A percentile compares a stretch with the other conserved stretches of the same genome.
Evolutionary conservation across 2,113 vertebrate genomes (phyloP).

Genomic region (Monopterus albus): DNA sequence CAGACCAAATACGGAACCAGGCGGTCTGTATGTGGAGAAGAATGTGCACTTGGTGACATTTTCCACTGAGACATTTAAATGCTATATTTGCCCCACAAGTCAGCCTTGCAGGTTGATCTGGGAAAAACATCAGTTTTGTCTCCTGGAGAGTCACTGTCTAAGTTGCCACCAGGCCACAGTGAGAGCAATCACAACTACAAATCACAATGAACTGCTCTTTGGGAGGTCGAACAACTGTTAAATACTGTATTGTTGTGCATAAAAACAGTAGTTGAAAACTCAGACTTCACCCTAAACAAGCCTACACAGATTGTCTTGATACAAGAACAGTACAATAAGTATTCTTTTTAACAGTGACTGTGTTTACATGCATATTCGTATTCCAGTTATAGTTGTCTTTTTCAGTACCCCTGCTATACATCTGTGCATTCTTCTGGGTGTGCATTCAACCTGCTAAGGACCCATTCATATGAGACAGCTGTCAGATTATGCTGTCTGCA

Average conservation of each 20-base stretch:
- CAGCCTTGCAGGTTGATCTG: constrained; percentile 8
- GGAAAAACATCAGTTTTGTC: constrained; percentile 19
- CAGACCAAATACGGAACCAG: not conserved
- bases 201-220: not conserved
- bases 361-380: too few relatives aligned
- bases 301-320: not conserved
- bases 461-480: not conserved
- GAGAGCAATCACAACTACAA: not conserved
- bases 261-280: not conserved
- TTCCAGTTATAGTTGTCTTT: too few relatives aligned
- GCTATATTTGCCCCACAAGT: not conserved
- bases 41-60: constrained; percentile 9
- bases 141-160: not conserved
- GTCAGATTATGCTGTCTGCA: not conserved
- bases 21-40: not conserved
- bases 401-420: too few relatives aligned
- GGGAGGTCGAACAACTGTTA: not conserved
- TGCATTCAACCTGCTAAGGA: not conserved
- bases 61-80: constrained; percentile 7
- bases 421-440: too few relatives aligned
- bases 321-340: not conserved
- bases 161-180: not conserved
- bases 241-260: not conserved
- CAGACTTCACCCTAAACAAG: not conserved
- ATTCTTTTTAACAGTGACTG: too few relatives aligned